Evolutionary conservation across 2,797 vertebrate species (phyloP).

Genomic region (Nannoperca obscura): DNA sequence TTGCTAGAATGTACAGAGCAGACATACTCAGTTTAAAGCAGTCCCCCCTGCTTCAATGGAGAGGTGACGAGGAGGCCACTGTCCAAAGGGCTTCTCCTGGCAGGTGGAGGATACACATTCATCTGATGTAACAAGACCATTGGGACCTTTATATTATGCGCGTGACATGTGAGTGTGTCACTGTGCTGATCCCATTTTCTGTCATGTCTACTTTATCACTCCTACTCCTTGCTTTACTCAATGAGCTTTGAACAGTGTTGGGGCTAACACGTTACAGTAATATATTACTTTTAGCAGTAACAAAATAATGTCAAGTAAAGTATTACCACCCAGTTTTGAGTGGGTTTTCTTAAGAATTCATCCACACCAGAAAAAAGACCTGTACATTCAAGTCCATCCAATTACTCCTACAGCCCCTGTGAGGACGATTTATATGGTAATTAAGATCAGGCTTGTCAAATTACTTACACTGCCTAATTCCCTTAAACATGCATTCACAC

Average conservation of each 20-base stretch:
- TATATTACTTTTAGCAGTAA: too few relatives aligned
- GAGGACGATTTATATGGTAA: slow-evolving; percentile 26
- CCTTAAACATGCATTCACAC: background rate
- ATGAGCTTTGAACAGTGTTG: slow-evolving; percentile 2
- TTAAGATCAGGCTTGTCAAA: slow-evolving; percentile 15
- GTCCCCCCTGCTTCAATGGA: background rate
- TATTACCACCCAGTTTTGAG: too few relatives aligned
- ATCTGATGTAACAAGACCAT: slow-evolving; percentile 8
- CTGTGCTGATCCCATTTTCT: background rate
- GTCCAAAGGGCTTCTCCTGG: background rate
- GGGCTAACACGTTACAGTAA: too few relatives aligned
- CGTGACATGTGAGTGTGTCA: background rate
- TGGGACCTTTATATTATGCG: background rate
- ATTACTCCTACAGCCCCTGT: slow-evolving; percentile 6
- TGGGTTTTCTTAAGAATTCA: too few relatives aligned
- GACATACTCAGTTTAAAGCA: background rate
- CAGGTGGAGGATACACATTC: background rate
- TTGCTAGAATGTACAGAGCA: background rate
- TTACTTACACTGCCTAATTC: slow-evolving; percentile 9
- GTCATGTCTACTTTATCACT: background rate
- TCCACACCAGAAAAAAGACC: background rate
- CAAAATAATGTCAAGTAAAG: too few relatives aligned
- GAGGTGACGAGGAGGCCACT: background rate
- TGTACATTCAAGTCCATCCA: background rate
- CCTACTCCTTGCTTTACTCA: background rate